Base-by-base conservation (phyloP, 2,888 invertebrate genomes). In the Euplagia quadripunctaria region DNA sequence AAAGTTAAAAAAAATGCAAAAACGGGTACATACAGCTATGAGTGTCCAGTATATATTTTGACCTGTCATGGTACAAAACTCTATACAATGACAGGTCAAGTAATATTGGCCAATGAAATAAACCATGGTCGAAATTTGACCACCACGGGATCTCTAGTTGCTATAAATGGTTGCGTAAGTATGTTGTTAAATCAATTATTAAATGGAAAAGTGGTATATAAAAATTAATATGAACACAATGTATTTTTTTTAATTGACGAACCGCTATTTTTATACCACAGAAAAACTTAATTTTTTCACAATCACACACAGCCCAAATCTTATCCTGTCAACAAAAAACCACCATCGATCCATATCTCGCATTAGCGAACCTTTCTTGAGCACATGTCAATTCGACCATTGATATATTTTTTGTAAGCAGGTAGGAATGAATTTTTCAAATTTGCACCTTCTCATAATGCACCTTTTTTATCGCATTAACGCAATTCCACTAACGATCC, bases 401-500 rank as follows among this genome's bases (percentile, higher is more conserved):
- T 92, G 88, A 90, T 89, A 83, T 79, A 85, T 90, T 91, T 91
- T 90, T 82, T 73, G 64, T 64, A 72, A 73, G 76, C 88, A 88
- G 89, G 89, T 89, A 89, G 79, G 78, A 84, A 78, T 83, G 78
- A 81, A 85, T 87, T 90, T 90, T 92, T 90, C 88, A 82, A 92
- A 92, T 94, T 94, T 91, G 91, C 93, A 92, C 93, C 92, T 88
- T 87, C 80, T 84, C 86, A 88, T 89, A 88, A 92, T 89, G 87
- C 84, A 78, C 79, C 87, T 93, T 93, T 82, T 94, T 93, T 92
- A 90, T 89, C 88, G 87, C 31, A 61, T 81, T 93, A 89, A 89
- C 84, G 86, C 88, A 90, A 93, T 93, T 91, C 88, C 80, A 87
- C 90, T 93, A 94, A 94, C 92, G 92, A 93, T 90, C 88, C 88